Base-by-base conservation (phyloP, 37 sponge, comb jelly and placozoan genomes). In the Diacarnus erythraeanus region DNA sequence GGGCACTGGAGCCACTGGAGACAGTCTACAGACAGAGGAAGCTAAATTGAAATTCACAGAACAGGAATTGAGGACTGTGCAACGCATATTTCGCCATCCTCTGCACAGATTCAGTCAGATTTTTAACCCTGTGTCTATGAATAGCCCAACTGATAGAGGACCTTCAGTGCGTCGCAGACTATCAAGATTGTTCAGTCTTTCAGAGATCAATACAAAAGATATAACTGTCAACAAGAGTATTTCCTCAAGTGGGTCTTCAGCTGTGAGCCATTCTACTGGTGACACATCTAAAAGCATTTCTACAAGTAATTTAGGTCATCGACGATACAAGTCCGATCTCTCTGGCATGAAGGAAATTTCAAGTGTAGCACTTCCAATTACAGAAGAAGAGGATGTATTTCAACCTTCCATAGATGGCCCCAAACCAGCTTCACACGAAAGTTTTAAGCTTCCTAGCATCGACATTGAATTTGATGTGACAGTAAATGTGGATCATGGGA, bases 381-480 rank as follows among this genome's bases (percentile, higher is more conserved):
- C 6, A 47, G 51, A 47, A 12, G 51, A 47, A 12, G 51, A 47
- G 51, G 10, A 15, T 12, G 51, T 15, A 12, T 6, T 15, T 6
- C 51, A 47, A 47, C 12, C 51, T 15, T 6, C 51, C 51, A 20
- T 2, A 23, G 41, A 58, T 3, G 35, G 12, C 29, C 36, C 6
- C 35, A 29, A n/a, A 18, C 57, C 47, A 6, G 56, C n/a, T 42
- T 71, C 59, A 25, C 71, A 70, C 29, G 31, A 38, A 2, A 65
- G 54, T 22, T 82, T 72, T 64, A 6, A 56, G 10, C 56, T 85
- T 20, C 69, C 88, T 25, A 76, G 71, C n/a, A 64, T 87, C 26
- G 85, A 84, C 39, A n/a, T 92, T 27, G 88, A 92, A 34, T 63
- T 92, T 10, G 82, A 87, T 61, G 63, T 92, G 12, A 83, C 88